A percentile compares a stretch with the other conserved stretches of the same genome.
phyloP scores from a whole-genome alignment of 2,888 invertebrate genomes.

The Formica aserva region DNA sequence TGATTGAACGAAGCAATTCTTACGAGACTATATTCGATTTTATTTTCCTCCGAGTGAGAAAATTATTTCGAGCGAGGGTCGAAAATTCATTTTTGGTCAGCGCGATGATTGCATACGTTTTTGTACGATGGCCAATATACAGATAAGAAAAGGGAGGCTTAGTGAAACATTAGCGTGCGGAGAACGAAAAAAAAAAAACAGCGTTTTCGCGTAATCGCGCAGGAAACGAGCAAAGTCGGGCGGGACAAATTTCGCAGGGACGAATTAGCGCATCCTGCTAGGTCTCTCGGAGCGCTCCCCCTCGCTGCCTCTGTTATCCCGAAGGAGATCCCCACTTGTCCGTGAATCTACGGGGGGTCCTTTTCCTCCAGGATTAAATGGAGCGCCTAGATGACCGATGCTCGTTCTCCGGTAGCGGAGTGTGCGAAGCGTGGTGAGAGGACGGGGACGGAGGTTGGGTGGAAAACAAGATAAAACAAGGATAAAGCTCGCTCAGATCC shows the following conservation, averaged over 20 bases:
- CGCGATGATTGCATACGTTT: conserved; percentile 4
- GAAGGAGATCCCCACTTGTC: conserved; percentile 81
- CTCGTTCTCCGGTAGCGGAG: conserved; percentile 68
- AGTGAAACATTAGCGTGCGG: conserved; percentile 71
- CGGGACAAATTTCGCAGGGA: conserved; percentile 80
- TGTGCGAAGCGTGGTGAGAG: conserved; percentile 68
- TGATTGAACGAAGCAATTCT: not conserved
- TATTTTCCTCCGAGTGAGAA: not conserved
- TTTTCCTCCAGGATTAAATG: conserved; percentile 84
- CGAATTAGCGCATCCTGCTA: conserved; percentile 82
- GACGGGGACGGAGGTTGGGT: conserved; percentile 66
- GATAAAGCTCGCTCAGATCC: conserved; percentile 79
- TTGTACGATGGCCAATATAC: conserved; percentile 20
- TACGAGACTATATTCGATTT: not conserved
- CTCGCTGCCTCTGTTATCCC: conserved; percentile 76
- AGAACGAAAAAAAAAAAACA: conserved; percentile 28
- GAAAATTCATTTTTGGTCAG: conserved; percentile 11
- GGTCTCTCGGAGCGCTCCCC: conserved; percentile 52
- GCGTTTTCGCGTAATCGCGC: conserved; percentile 59
- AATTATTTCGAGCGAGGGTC: not conserved
- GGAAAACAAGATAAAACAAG: conserved; percentile 85
- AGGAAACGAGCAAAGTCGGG: conserved; percentile 62
- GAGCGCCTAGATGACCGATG: conserved; percentile 85
- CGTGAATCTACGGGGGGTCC: conserved; percentile 79
- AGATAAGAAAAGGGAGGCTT: conserved; percentile 53